These are phyloP conservation scores for Diaprepes abbreviatus DNA, from an alignment of 2,888 invertebrate species.

Conservation along the genomic window DNA sequence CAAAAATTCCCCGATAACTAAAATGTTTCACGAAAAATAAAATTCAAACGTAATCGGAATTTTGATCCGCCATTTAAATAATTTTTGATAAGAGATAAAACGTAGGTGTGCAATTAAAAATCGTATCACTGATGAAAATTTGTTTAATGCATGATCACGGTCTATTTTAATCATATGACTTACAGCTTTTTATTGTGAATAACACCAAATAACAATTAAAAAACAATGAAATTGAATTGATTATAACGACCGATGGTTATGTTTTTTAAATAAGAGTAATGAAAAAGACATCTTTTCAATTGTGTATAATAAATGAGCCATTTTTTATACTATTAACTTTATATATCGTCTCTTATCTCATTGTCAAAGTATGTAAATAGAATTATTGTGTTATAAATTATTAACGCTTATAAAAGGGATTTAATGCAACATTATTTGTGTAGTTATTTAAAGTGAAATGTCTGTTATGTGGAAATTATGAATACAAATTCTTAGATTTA, in stretches of 20 bases:
- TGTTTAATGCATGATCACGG: background rate
- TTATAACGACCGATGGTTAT: conserved; percentile 6
- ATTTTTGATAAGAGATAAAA: no score
- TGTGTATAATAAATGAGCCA: background rate
- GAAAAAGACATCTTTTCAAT: conserved; percentile 3
- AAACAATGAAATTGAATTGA: conserved; percentile 21
- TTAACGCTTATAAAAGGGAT: background rate
- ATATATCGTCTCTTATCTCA: background rate
- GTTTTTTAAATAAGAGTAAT: conserved; percentile 11
- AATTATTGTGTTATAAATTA: background rate
- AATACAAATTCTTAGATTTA: no score
- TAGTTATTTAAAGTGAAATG: no score
- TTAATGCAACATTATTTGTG: no score
- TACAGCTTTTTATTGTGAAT: background rate
- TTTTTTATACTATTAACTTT: background rate
- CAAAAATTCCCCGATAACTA: no score
- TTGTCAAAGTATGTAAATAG: background rate
- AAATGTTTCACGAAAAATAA: no score
- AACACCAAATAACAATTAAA: conserved; percentile 1
- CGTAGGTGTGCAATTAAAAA: background rate
- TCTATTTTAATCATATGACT: conserved; percentile 15
- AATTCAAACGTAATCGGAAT: no score
- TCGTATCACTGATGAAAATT: background rate
- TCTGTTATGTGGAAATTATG: no score
- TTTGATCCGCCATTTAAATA: no score